These are phyloP conservation scores for Abscondita cerata DNA, from an alignment of 2,888 invertebrate genomes.

Conservation along the genomic window DNA sequence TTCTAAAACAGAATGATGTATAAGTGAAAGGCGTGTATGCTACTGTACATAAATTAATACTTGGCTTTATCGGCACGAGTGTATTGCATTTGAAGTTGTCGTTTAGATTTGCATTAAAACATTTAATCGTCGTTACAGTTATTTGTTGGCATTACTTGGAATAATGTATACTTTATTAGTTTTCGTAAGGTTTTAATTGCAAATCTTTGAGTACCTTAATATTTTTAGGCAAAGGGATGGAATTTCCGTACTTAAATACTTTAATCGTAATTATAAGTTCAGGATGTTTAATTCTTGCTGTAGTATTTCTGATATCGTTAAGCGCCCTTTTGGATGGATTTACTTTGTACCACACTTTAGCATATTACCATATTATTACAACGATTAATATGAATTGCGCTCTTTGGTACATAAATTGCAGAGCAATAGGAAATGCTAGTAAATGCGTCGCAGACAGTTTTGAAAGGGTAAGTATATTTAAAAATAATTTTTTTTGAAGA, in stretches of 20 bases:
- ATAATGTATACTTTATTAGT: no score
- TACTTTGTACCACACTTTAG: constrained; percentile 67
- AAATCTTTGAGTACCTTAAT: no score
- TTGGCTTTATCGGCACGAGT: no score
- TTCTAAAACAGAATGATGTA: no score
- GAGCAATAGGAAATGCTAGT: constrained; percentile 69
- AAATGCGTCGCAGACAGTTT: constrained; percentile 55
- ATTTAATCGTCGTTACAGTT: no score
- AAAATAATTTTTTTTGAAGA: not conserved
- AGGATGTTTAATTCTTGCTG: constrained; percentile 67
- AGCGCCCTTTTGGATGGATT: constrained; percentile 70
- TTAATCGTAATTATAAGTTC: constrained; percentile 68
- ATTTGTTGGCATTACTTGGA: no score
- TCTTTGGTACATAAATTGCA: constrained; percentile 74
- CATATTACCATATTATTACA: constrained; percentile 71
- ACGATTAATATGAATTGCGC: constrained; percentile 79
- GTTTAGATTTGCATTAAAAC: no score
- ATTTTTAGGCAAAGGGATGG: constrained; percentile 64
- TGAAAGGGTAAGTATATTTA: constrained; percentile 47
- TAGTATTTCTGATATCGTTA: constrained; percentile 66
- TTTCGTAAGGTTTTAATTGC: no score
- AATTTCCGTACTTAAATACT: constrained; percentile 68
- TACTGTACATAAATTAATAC: no score
- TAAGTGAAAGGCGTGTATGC: no score
- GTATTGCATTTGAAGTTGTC: no score